A percentile compares a stretch with the other conserved stretches of the same genome.
These are phyloP conservation scores for Dascillus cervinus DNA, from an alignment of 2,888 invertebrate genomes.

Conservation along the genomic window DNA sequence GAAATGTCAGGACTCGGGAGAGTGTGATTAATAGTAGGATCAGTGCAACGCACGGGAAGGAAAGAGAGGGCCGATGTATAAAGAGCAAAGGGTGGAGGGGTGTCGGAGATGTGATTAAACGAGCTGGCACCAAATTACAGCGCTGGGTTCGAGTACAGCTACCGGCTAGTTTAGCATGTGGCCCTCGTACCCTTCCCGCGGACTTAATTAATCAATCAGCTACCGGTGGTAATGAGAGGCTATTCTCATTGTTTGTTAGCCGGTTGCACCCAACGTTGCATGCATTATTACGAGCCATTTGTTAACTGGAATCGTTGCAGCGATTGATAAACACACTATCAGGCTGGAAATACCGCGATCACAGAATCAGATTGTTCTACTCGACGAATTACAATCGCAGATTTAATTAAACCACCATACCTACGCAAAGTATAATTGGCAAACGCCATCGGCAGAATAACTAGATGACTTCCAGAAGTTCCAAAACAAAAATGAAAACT, in stretches of 20 bases:
- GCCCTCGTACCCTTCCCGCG: constrained; percentile 7
- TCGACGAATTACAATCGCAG: constrained; percentile 33
- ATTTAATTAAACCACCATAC: constrained; percentile 34
- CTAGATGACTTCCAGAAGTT: constrained; percentile 19
- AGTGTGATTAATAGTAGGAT: constrained; percentile 43
- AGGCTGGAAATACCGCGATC: constrained; percentile 25
- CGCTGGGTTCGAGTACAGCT: constrained; percentile 11
- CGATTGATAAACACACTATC: neutral
- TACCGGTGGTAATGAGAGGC: constrained; percentile 9
- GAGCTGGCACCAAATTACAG: constrained; percentile 18
- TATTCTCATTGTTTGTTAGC: constrained; percentile 9
- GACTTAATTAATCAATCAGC: constrained; percentile 13
- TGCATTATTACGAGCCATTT: neutral
- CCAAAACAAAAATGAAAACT: constrained; percentile 15
- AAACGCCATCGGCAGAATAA: constrained; percentile 22
- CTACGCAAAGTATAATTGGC: constrained; percentile 30
- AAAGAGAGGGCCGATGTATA: constrained; percentile 11
- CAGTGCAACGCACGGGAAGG: constrained; percentile 15
- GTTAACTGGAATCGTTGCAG: neutral
- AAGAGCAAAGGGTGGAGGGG: constrained; percentile 10
- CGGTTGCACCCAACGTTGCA: neutral
- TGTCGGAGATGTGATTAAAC: constrained; percentile 18
- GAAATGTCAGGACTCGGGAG: constrained; percentile 42
- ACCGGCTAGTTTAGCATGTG: constrained; percentile 7
- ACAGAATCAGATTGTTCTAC: constrained; percentile 30